Conservation (phyloP, 2,888 invertebrate species). For the Tetropium fuscum region DNA sequence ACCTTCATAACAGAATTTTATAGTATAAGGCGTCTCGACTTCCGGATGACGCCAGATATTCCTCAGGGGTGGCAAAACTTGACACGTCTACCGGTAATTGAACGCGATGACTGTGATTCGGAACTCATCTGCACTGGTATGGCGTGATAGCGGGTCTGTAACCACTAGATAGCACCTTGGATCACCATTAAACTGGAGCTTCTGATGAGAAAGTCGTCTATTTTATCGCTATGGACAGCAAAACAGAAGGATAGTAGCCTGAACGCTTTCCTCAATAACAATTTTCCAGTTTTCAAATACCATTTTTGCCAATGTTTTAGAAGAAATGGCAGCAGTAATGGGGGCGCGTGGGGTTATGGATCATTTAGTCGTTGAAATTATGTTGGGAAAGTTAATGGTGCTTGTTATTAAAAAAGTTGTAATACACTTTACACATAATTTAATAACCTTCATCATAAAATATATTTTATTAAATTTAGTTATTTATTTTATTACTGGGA, state of each 20-base stretch:
- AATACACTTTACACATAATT: too few relatives aligned
- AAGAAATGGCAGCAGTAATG: slow-evolving; percentile 1
- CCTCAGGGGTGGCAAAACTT: slow-evolving; percentile 36
- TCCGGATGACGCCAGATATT: slow-evolving; percentile 38
- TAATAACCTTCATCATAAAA: too few relatives aligned
- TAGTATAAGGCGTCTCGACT: slow-evolving; percentile 38
- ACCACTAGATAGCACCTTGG: slow-evolving; percentile 27
- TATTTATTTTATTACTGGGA: too few relatives aligned
- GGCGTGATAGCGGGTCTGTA: slow-evolving; percentile 35
- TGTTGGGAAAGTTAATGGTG: too few relatives aligned
- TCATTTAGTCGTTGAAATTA: too few relatives aligned
- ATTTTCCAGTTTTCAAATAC: slow-evolving; percentile 7
- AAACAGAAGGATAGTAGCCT: slow-evolving; percentile 2
- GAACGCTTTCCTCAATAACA: slow-evolving; percentile 10
- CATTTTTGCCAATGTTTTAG: slow-evolving; percentile 12
- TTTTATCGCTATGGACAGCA: slow-evolving; percentile 29
- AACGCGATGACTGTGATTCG: slow-evolving; percentile 50
- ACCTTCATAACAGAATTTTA: slow-evolving; percentile 19
- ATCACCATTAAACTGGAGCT: slow-evolving; percentile 7
- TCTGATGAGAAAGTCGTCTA: slow-evolving; percentile 30
- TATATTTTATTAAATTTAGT: too few relatives aligned
- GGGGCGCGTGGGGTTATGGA: background rate
- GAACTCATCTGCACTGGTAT: slow-evolving; percentile 40
- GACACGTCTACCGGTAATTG: slow-evolving; percentile 52
- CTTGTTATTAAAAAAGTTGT: too few relatives aligned